Percentiles rank a stretch among this genome's conserved stretches.
Evolutionary conservation across 2,888 invertebrate genomes (phyloP).

Genomic region (Ophraella communa): DNA sequence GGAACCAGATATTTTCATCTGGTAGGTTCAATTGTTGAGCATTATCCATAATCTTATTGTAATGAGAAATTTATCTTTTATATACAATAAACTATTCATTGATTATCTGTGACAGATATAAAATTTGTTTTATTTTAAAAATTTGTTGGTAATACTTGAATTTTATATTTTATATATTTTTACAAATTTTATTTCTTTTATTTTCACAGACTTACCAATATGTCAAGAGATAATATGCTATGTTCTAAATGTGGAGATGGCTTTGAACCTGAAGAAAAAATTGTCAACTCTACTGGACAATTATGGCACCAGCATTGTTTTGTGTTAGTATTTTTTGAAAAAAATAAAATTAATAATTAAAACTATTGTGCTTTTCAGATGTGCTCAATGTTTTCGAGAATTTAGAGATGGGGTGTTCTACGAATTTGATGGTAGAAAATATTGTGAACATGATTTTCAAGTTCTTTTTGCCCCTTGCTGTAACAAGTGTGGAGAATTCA

Average conservation of each 20-base stretch:
- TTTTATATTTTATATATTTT: too few relatives aligned
- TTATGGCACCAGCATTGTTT: constrained; percentile 99
- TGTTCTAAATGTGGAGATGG: constrained; percentile 96
- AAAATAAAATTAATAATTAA: neutral
- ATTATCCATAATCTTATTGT: too few relatives aligned
- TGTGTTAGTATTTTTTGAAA: constrained; percentile 75
- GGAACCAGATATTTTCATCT: too few relatives aligned
- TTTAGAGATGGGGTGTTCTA: constrained; percentile 98
- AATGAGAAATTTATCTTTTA: too few relatives aligned
- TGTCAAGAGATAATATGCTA: constrained; percentile 91
- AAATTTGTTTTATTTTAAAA: too few relatives aligned
- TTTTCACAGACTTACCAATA: constrained; percentile 63
- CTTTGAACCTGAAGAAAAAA: constrained; percentile 96
- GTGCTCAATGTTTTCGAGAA: constrained; percentile 98
- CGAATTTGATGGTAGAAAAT: constrained; percentile 98
- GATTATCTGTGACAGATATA: too few relatives aligned
- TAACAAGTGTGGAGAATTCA: constrained; percentile 83
- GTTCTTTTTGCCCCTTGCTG: constrained; percentile 87
- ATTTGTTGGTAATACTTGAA: too few relatives aligned
- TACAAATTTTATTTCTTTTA: constrained; percentile 5
- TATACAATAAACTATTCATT: too few relatives aligned
- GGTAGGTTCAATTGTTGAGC: too few relatives aligned
- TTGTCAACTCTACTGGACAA: constrained; percentile 98
- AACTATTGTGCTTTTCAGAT: constrained; percentile 64
- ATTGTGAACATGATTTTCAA: constrained; percentile 99